Evolutionary conservation across 2,113 vertebrate genomes (phyloP), one percentile per base, ranked within the genome.

Genomic region (Anarrhichthys ocellatus): DNA sequence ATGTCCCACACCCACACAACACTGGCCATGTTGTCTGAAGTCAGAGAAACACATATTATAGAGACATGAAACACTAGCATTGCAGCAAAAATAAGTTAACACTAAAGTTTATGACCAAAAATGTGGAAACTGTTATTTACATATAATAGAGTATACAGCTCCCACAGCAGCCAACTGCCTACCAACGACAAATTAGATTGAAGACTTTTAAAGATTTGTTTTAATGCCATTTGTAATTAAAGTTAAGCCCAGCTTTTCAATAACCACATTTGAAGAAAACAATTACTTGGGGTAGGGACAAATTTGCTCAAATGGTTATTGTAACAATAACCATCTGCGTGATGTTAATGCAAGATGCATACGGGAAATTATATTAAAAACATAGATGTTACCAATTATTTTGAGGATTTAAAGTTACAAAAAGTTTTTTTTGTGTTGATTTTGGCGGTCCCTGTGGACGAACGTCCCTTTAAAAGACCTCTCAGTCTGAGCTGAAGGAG

Each of bases 1-100:
- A 98, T 83, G 86, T 99, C 96, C 98, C 98, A 99, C 86, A 99
- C 93, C 98, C 98, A 99, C 20, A 99, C 84, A 0, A 93, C 93
- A 0, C 91, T 96, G 22, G 97, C 96, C 88, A 97, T 92, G 78
- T 95, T 98, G 92, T 99, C 98, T 99, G 83, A 0, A 13, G 61
- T 27, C 61, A 50, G 42, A 78, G 46, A 80, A 82, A 71, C 20
- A 63, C 48, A 64, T 17, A 17, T 1, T 15, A 18, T 5, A 61
- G 22, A 70, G 46, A 34, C 32, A 22, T n/a, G 24, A 66, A 73
- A 46, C 32, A 50, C 24, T 18, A 77, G 13, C 10, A 71, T 0
- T 34, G 9, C 24, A 80, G 48, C 9, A 71, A 76, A 80, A 27
- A 6, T 10, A 63, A 29, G 15, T 36, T 1, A 18, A 42, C 3